A percentile compares a stretch with the other conserved stretches of the same genome.
These are phyloP conservation scores for Lasioglossum albipes DNA, from an alignment of 1,140 invertebrate genomes.

Conservation along the genomic window DNA sequence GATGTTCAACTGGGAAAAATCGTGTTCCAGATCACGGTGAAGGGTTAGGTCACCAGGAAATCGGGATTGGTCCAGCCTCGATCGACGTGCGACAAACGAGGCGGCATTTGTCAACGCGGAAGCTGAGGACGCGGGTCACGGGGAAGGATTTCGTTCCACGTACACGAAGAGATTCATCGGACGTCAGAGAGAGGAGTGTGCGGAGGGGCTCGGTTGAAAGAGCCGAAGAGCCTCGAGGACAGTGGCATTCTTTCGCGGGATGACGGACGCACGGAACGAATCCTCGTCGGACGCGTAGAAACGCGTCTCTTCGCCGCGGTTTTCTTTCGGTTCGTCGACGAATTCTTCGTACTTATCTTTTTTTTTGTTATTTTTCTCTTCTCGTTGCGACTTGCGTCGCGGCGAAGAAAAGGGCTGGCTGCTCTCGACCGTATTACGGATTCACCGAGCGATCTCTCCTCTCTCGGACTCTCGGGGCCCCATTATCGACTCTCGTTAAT, in stretches of 20 bases:
- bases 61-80: too few species aligned
- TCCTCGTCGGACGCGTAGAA: conserved; percentile 62
- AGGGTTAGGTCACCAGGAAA: too few species aligned
- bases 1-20: too few species aligned
- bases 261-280: conserved; percentile 67
- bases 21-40: too few species aligned
- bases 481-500: conserved; percentile 70
- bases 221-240: conserved; percentile 25
- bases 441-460: conserved; percentile 71
- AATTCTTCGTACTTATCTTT: too few species aligned
- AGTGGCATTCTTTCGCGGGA: conserved; percentile 50
- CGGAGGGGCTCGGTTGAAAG: conserved; percentile 32
- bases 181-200: conserved; percentile 18
- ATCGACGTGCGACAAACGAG: conserved; percentile 15
- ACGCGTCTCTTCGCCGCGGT: background rate
- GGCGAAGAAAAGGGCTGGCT: conserved; percentile 59
- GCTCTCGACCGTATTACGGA: conserved; percentile 68
- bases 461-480: conserved; percentile 52
- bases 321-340: conserved; percentile 35
- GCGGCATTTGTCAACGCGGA: conserved; percentile 46
- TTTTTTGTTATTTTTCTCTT: too few species aligned
- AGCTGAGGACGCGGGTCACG: conserved; percentile 33
- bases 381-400: too few species aligned
- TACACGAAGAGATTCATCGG: conserved; percentile 37
- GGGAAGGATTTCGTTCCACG: conserved; percentile 43